Base-by-base conservation (phyloP, 1,140 invertebrate genomes). In the Aphelinus certus region DNA sequence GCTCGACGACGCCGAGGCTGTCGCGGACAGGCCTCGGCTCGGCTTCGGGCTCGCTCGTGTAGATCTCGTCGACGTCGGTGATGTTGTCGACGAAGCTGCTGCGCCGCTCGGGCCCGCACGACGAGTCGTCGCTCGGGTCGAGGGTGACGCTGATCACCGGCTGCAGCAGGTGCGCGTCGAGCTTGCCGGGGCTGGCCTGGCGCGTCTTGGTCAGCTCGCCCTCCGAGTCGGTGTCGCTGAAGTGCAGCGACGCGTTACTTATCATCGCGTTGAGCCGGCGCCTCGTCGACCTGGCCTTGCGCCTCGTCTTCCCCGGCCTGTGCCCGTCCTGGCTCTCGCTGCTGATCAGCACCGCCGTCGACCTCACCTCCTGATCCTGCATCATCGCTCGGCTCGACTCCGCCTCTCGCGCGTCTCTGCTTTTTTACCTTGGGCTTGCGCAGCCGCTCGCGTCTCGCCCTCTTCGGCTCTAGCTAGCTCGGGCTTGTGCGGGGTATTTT, bases 211-310 rank as follows among this genome's bases (percentile, higher is more conserved):
- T 75, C 0, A 88, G 73, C 57, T 88, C 86, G n/a, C 86, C 87
- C 53, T 88, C 87, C 2, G 86, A 87, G 71, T 88, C 87, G 0
- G 86, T 87, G 45, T 88, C 87, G 7, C 86, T 88, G 55, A 88
- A 88, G 7, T 88, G 86, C 0, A 88, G 65, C 2, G 87, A 88
- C 0, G 85, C 60, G 46, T 88, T 88, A 67, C 80, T 87, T 70
- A 87, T 86, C 79, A 85, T 79, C 0, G 87, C 85, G 26, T 88
- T 85, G 7, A 88, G 63, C 0, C 84, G 81, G 43, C 83, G 81
- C 2, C 87, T 80, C 0, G 84, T 82, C 1, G 85, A 86, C 6
- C 83, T 78, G 5, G 83, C 68, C 79, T 88, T 88, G 42, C 85
- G 82, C 62, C 87, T 88, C 0, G 79, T 55, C 70, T 87, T 87